A percentile compares a stretch with the other conserved stretches of the same genome.
Conservation (phyloP, 2,797 vertebrate genomes). For the Margarornis squamiger region DNA sequence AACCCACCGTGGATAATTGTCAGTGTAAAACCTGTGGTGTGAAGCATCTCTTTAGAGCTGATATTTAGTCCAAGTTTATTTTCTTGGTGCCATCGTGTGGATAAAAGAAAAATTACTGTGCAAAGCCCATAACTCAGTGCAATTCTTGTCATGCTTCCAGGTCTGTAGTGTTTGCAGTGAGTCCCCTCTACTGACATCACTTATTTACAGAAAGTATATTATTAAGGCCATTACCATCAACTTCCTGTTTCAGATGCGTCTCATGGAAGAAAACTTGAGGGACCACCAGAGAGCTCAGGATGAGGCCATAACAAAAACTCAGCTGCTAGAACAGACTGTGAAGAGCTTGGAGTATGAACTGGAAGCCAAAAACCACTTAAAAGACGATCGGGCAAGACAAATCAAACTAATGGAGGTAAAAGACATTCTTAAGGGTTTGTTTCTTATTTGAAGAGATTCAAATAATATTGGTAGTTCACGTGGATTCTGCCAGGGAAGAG, state of each 20-base stretch:
- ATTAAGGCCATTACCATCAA: neutral
- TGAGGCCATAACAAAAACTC: slow-evolving; percentile 81
- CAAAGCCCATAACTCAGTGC: neutral
- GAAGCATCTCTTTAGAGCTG: neutral
- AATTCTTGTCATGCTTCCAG: neutral
- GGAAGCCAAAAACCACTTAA: slow-evolving; percentile 80
- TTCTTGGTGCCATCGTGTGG: slow-evolving; percentile 72
- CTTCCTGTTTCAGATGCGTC: slow-evolving; percentile 77
- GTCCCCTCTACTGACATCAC: neutral
- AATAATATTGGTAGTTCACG: neutral
- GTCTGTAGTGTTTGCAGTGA: neutral
- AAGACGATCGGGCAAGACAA: slow-evolving; percentile 85
- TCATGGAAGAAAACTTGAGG: slow-evolving; percentile 84
- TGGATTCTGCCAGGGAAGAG: neutral
- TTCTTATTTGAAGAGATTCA: neutral
- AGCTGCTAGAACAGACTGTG: slow-evolving; percentile 83
- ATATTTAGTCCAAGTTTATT: slow-evolving; percentile 19
- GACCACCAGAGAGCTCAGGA: slow-evolving; percentile 85
- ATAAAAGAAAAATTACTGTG: neutral
- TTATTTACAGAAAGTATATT: neutral
- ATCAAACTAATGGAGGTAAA: slow-evolving; percentile 91
- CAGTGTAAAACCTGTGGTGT: neutral
- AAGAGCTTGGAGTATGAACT: slow-evolving; percentile 86
- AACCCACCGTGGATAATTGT: neutral
- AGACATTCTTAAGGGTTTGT: neutral